Evolutionary conservation across 1,140 invertebrate species (phyloP).

Genomic region (Drosophila ogumai): DNA sequence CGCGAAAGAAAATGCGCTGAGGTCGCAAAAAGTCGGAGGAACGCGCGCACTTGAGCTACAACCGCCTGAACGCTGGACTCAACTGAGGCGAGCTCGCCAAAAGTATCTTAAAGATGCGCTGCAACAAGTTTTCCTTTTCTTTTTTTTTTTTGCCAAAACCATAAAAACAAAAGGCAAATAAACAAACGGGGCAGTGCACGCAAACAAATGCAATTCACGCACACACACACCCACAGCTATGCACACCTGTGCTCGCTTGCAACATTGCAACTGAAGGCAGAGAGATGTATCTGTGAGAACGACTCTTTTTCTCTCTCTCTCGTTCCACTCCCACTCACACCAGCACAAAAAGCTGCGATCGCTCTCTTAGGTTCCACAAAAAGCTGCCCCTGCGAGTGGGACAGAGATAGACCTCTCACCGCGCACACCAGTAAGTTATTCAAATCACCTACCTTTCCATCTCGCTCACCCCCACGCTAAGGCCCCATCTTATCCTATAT

Average conservation of each 20-base stretch:
- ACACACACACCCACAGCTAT: conserved; percentile 25
- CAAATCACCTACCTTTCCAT: conserved; percentile 56
- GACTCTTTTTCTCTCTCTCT: conserved; percentile 4
- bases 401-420: conserved; percentile 42
- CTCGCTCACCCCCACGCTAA: conserved; percentile 31
- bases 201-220: conserved; percentile 44
- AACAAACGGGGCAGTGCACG: conserved; percentile 76
- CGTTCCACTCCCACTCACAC: conserved; percentile 32
- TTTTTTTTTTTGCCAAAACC: conserved; percentile 40
- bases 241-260: conserved; percentile 49
- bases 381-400: conserved; percentile 29
- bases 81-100: conserved; percentile 57
- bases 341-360: conserved; percentile 33
- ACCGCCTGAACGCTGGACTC: conserved; percentile 80
- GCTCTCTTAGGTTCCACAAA: conserved; percentile 80
- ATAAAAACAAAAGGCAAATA: conserved; percentile 71
- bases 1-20: conserved; percentile 22
- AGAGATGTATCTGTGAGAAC: conserved; percentile 8
- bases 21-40: conserved; percentile 43
- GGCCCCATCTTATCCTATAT: conserved; percentile 39
- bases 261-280: conserved; percentile 50
- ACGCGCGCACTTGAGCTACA: conserved; percentile 81
- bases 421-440: conserved; percentile 62
- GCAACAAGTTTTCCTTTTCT: conserved; percentile 19
- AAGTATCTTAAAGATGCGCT: conserved; percentile 79